Base-by-base conservation (phyloP, 2,888 invertebrate species). In the Mycalesis mineus region DNA sequence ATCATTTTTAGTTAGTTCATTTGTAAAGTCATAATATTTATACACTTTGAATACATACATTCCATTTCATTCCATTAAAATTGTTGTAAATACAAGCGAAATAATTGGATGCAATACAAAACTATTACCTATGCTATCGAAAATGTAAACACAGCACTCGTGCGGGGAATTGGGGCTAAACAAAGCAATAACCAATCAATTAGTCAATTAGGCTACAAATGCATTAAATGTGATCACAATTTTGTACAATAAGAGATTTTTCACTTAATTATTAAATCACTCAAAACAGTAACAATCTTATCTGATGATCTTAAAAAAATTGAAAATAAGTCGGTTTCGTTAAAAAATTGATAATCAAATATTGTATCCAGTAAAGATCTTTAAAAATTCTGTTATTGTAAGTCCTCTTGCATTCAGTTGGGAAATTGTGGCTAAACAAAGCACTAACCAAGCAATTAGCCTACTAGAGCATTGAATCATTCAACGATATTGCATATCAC, bases 121-220 rank as follows among this genome's bases (percentile, higher is more conserved):
- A 50, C 14, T 42, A 42, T 52, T 15, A 33, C 2, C n/a, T n/a
- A n/a, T n/a, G 41, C 41, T 42, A 41, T 42, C 29, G 8, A 15
- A 41, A 22, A 33, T 33, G 51, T 52, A 52, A 42, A 52, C 41
- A 31, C 7, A 52, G 15, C 14, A 5, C 15, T 41, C 42, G 14
- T 11, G 33, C 31, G 11, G 51, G 51, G 42, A 52, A 17, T 51
- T 41, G 51, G 33, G 41, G 51, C 51, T 41, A 57, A 57, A 57
- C 54, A 60, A 54, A 57, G 45, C 57, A 54, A 50, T 47, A 60
- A 62, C 59, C 59, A 55, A 55, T 39, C 58, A 58, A 59, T 57
- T 57, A 53, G 47, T 22, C 36, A 28, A 55, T 42, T 62, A 57
- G 47, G n/a, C n/a, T n/a, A n/a, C n/a, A n/a, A n/a, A n/a, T 58